phyloP scores from a whole-genome alignment of 2,888 invertebrate species.

The Crematogaster levior region DNA sequence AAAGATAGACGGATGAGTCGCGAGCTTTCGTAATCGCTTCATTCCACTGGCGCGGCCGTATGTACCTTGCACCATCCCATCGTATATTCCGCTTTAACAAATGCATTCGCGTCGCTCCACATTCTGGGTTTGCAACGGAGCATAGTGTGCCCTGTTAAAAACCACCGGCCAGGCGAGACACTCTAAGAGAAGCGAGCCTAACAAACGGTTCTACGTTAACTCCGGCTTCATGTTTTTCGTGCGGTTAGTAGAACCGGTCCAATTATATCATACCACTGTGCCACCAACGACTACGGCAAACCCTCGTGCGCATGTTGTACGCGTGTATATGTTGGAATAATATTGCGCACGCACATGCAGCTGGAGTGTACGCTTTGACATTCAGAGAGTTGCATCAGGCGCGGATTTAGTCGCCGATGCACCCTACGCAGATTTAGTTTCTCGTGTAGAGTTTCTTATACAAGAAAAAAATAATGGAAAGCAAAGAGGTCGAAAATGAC shows the following conservation, averaged over 20 bases:
- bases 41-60: conserved; percentile 37
- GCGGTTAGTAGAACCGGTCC: conserved; percentile 81
- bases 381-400: conserved; percentile 17
- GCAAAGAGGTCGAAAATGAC: too few species aligned
- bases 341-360: conserved; percentile 21
- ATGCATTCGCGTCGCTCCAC: conserved; percentile 48
- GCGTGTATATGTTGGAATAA: background rate
- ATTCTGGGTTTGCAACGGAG: conserved; percentile 44
- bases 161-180: conserved; percentile 31
- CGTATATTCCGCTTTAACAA: conserved; percentile 56
- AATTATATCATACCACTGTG: conserved; percentile 79
- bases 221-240: conserved; percentile 69
- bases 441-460: background rate
- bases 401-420: background rate
- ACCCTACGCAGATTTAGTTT: background rate
- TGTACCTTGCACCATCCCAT: conserved; percentile 52
- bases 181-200: conserved; percentile 52
- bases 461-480: background rate
- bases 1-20: conserved; percentile 69
- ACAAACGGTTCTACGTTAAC: conserved; percentile 74
- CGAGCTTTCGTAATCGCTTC: conserved; percentile 64
- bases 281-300: conserved; percentile 61
- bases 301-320: conserved; percentile 42
- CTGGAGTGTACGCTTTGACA: conserved; percentile 36
- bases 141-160: conserved; percentile 46